Base-by-base conservation (phyloP, 2,888 invertebrate species). In the Syritta pipiens region DNA sequence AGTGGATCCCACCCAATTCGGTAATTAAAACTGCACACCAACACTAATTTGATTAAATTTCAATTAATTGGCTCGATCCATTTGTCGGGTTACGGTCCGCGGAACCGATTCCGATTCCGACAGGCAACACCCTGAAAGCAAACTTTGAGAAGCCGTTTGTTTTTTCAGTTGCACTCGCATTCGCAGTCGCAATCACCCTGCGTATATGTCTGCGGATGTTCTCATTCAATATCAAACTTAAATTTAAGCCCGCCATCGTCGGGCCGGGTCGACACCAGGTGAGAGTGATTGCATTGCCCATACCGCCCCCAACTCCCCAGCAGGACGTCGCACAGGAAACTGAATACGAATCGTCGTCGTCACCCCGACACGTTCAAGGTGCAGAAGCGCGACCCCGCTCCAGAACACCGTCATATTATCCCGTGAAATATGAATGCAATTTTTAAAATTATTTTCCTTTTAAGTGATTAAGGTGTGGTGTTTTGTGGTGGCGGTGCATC, bases 391-490 rank as follows among this genome's bases (percentile, higher is more conserved):
- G 7, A 30, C 46, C 17, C 12, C 24, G 5, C 7, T 12, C 44
- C 44, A 12, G 14, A 20, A 55, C 60, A 40, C 62, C 46, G 62
- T 62, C 71, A 60, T 71, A 71, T 62, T 71, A 71, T 71, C 71
- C 71, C 76, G 84, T 86, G 85, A 86, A 84, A 85, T 86, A 85
- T 87, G 86, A 87, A 86, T 86, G 86, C 86, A 87, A 87, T 87
- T 87, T 87, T 83, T 84, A 84, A 87, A 86, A 86, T 87, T 86
- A 86, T 87, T 87, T 87, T 86, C 86, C 86, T 87, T 87, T 87
- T 88, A 88, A 88, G 87, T 88, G 88, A 88, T 87, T 88, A 87
- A 87, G 88, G 88, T 88, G 88, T 87, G 88, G 88, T 84, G 51
- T 55, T 60, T 10, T 37, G 17, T 17, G 37, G 17, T 60, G 71